Percentiles rank a stretch among this genome's conserved stretches.
These are phyloP conservation scores for Ceratitis capitata DNA, from an alignment of 1,140 invertebrate species.

Conservation along the genomic window DNA sequence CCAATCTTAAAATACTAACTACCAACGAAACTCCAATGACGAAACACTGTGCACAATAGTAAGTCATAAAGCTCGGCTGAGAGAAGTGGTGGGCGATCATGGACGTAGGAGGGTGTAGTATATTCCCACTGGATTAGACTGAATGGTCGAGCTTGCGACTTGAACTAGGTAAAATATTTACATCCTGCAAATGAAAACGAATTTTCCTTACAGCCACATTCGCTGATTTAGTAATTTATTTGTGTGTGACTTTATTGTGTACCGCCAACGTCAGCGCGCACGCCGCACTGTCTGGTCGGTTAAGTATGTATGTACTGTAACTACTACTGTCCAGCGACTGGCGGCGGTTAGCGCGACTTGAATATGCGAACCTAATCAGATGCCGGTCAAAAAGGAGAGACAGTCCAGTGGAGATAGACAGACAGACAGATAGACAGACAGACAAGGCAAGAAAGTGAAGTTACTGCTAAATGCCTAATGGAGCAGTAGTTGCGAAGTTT, in stretches of 20 bases:
- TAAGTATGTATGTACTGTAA: neutral
- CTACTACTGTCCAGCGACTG: neutral
- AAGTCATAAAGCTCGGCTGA: neutral
- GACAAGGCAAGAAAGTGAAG: neutral
- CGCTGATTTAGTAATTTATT: neutral
- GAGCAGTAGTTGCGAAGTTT: neutral
- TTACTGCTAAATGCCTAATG: neutral
- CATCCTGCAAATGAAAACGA: neutral
- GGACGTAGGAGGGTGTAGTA: too few relatives aligned
- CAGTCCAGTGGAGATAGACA: too few relatives aligned
- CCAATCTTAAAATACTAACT: too few relatives aligned
- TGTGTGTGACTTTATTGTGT: neutral
- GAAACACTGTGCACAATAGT: neutral
- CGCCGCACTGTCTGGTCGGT: neutral
- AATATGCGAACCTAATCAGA: conserved; percentile 21
- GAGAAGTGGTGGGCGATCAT: neutral
- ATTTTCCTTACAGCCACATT: neutral
- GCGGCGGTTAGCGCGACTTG: neutral
- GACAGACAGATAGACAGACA: neutral
- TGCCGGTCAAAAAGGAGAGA: conserved; percentile 25
- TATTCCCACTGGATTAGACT: neutral
- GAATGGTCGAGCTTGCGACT: neutral
- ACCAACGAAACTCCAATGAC: too few relatives aligned
- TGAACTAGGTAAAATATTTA: neutral
- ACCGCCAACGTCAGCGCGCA: neutral